phyloP scores from a whole-genome alignment of 2,113 vertebrate genomes.

The Limnothrissa miodon region DNA sequence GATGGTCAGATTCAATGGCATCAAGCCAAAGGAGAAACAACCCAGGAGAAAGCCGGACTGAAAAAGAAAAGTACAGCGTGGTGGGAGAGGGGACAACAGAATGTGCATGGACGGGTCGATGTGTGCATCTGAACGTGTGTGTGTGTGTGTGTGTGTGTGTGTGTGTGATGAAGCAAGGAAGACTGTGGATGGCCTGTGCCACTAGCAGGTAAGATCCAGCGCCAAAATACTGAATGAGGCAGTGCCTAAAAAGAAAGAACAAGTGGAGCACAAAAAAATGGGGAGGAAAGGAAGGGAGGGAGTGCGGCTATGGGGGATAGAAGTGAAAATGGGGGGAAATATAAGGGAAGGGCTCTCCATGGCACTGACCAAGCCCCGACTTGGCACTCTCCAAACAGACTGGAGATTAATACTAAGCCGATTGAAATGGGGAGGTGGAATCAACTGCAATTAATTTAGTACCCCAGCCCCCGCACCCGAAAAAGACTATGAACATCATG shows the following conservation, averaged over 20 bases:
- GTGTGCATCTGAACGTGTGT: too few relatives aligned
- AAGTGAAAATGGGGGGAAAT: neutral
- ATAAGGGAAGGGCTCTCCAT: neutral
- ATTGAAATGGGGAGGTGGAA: constrained; percentile 62
- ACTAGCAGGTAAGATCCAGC: neutral
- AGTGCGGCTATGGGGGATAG: neutral
- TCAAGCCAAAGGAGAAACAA: constrained; percentile 51
- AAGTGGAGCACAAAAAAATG: neutral
- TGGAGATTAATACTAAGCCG: constrained; percentile 70
- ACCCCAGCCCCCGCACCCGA: constrained; percentile 58
- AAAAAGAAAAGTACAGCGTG: constrained; percentile 31
- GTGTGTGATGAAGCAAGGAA: constrained; percentile 18
- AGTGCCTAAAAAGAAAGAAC: neutral
- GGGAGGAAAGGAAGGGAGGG: neutral
- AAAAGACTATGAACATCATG: constrained; percentile 48
- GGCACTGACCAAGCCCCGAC: constrained; percentile 46
- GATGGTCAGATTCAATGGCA: constrained; percentile 56
- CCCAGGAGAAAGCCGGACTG: constrained; percentile 44
- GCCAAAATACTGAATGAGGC: neutral
- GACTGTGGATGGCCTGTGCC: neutral
- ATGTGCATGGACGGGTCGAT: neutral
- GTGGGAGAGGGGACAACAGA: constrained; percentile 19
- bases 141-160: constrained; percentile 4
- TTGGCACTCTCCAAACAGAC: constrained; percentile 57
- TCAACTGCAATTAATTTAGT: constrained; percentile 69